phyloP scores from a whole-genome alignment of 2,113 vertebrate genomes.

The Pleuronectes platessa region DNA sequence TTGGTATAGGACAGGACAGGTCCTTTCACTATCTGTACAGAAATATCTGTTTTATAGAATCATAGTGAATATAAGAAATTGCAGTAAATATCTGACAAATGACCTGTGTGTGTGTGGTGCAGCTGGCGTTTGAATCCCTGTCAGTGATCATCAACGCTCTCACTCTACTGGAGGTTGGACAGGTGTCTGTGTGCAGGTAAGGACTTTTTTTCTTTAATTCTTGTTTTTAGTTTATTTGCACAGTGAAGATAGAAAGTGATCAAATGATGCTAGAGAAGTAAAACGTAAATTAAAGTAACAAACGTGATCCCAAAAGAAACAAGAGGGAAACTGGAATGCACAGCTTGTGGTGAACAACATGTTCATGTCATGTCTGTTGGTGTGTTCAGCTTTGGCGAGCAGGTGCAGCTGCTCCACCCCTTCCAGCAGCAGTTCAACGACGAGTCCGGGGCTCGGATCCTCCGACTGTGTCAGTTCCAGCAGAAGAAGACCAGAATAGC shows the following conservation, averaged over 20 bases:
- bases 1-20: background rate
- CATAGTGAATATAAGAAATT: background rate
- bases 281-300: no score
- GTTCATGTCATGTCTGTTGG: background rate
- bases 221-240: background rate
- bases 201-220: no score
- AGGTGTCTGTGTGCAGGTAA: constrained; percentile 97
- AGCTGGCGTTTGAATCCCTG: constrained; percentile 97
- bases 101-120: constrained; percentile 5
- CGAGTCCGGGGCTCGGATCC: constrained; percentile 89
- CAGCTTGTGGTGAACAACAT: background rate
- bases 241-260: background rate
- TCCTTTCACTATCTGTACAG: no score
- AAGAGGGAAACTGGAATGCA: background rate
- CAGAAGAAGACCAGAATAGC: constrained; percentile 99
- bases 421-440: constrained; percentile 96
- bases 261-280: no score
- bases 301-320: background rate
- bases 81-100: background rate
- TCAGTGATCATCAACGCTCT: constrained; percentile 96
- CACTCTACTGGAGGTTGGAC: constrained; percentile 94
- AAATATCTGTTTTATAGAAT: background rate
- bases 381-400: constrained; percentile 91
- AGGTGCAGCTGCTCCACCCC: constrained; percentile 92
- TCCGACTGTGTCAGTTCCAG: constrained; percentile 94